phyloP scores from a whole-genome alignment of 1,140 invertebrate genomes.

The Drosophila yakuba region DNA sequence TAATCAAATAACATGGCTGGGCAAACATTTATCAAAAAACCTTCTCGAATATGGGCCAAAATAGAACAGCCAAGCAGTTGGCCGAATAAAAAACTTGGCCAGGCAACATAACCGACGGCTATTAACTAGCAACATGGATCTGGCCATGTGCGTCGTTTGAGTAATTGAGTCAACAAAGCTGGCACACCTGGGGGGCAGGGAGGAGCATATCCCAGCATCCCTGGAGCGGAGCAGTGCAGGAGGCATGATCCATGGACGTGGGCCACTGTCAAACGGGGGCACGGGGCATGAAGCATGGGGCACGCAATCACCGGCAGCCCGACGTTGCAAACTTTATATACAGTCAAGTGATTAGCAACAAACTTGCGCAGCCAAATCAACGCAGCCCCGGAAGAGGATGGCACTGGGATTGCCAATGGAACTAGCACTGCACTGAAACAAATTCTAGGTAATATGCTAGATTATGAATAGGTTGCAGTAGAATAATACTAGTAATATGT shows the following conservation, averaged over 20 bases:
- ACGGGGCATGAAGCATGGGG: slow-evolving; percentile 1
- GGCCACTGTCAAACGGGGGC: not conserved
- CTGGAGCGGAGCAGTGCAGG: not conserved
- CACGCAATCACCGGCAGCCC: slow-evolving; percentile 70
- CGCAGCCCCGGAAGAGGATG: slow-evolving; percentile 58
- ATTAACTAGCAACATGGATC: slow-evolving; percentile 64
- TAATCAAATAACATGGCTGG: slow-evolving; percentile 76
- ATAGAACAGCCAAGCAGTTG: slow-evolving; percentile 18
- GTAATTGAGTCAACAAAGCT: slow-evolving; percentile 76
- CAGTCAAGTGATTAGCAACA: slow-evolving; percentile 79
- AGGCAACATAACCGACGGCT: slow-evolving; percentile 48
- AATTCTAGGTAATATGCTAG: not conserved
- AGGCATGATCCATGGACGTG: not conserved
- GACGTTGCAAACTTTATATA: slow-evolving; percentile 70
- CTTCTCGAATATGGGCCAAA: slow-evolving; percentile 39
- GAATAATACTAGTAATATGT: not conserved
- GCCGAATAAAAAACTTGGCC: slow-evolving; percentile 31
- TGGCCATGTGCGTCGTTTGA: slow-evolving; percentile 61
- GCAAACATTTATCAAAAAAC: slow-evolving; percentile 74
- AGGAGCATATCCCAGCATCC: not conserved
- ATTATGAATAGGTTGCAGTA: not conserved
- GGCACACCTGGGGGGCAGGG: slow-evolving; percentile 27
- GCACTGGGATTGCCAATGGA: slow-evolving; percentile 13
- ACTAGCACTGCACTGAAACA: not conserved
- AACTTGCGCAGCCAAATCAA: slow-evolving; percentile 78